A percentile compares a stretch with the other conserved stretches of the same genome.
Evolutionary conservation across 2,113 vertebrate species (phyloP).

Genomic region (Arothron firmamentum): DNA sequence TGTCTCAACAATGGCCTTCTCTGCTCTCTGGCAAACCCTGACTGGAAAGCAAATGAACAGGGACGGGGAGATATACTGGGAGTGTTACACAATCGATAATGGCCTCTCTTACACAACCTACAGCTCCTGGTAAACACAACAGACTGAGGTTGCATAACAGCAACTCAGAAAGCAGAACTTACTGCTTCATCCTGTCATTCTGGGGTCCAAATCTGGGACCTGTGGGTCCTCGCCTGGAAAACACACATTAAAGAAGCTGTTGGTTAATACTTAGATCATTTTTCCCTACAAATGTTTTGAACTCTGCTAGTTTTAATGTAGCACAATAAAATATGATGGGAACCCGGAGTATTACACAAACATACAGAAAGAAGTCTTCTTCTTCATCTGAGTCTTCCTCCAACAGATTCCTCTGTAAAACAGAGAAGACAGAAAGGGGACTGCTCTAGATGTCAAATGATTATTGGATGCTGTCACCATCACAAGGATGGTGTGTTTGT

Average conservation of each 20-base stretch:
- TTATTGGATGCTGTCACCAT: background rate
- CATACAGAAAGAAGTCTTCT: constrained; percentile 98
- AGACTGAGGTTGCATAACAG: constrained; percentile 39
- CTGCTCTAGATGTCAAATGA: background rate
- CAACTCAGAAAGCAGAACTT: constrained; percentile 69
- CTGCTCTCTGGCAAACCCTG: constrained; percentile 30
- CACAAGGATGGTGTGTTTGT: background rate
- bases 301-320: too few species aligned
- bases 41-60: constrained; percentile 31
- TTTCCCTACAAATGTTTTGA: background rate
- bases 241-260: background rate
- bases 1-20: constrained; percentile 43
- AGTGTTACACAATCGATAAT: constrained; percentile 39
- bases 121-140: constrained; percentile 52
- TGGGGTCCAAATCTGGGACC: constrained; percentile 91
- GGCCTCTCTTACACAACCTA: constrained; percentile 36
- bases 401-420: constrained; percentile 89
- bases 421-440: constrained; percentile 31
- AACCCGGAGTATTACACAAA: constrained; percentile 34
- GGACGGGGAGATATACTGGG: constrained; percentile 7
- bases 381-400: constrained; percentile 98
- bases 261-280: background rate
- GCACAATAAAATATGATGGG: too few species aligned
- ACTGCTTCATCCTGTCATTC: constrained; percentile 97
- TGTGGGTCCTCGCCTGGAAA: constrained; percentile 87